Evolutionary conservation across 1,140 invertebrate genomes (phyloP), one percentile per base, ranked within the genome.

Genomic region (Euura lappo): DNA sequence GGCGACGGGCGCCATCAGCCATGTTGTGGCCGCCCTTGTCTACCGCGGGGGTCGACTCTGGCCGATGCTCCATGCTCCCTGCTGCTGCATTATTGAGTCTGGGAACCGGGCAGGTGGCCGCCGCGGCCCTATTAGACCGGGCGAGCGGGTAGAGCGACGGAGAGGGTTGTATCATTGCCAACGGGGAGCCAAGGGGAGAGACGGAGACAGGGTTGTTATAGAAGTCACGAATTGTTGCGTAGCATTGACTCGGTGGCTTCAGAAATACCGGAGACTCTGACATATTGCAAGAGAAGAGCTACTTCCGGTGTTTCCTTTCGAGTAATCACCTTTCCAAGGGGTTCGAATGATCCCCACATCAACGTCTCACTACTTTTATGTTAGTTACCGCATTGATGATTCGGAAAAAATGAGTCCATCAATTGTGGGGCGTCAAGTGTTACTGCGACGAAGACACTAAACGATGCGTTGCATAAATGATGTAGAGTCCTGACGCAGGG

Each of bases 41-140:
- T 76, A 77, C 78, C 75, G 75, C 73, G 77, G 4, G 8, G 67
- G 69, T 70, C 69, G 69, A 70, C 69, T 44, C 44, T 70, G 69
- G 42, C 44, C 69, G 69, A 70, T 70, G 76, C 66, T 75, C 67
- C 65, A 65, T 66, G 72, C 51, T 72, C 70, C 71, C 70, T 69
- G 74, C 73, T 65, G 67, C 72, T 78, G 77, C 75, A 78, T 78
- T 78, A 78, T 78, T 78, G 74, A 78, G 77, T 75, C 72, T 78
- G 77, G 69, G 77, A 78, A 78, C 74, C 74, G 64, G 64, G 68
- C 77, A 78, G 77, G 77, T 78, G 77, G 75, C 13, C 51, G 51
- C 69, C 68, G 71, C 68, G 72, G 72, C 72, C 74, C 75, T 78
- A 78, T 80, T 73, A 72, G 72, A 71, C 68, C 65, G 71, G 68